A percentile compares a stretch with the other conserved stretches of the same genome.
These are phyloP conservation scores for Eudemis profundana DNA, from an alignment of 2,888 invertebrate genomes.

Conservation along the genomic window DNA sequence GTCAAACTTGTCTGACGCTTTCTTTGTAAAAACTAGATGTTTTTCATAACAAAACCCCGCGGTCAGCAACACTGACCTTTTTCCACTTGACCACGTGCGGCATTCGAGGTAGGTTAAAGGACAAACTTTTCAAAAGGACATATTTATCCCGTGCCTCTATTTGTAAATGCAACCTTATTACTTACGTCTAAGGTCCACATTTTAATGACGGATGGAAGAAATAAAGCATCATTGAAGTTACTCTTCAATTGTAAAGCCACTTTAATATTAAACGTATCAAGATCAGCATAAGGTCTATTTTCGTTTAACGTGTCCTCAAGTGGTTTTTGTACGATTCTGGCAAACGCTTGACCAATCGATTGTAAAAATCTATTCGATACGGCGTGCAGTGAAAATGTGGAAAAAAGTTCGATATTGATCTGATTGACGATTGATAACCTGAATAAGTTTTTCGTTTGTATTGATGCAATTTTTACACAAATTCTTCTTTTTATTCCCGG, in stretches of 20 bases:
- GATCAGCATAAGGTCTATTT: background rate
- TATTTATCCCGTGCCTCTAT: background rate
- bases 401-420: constrained; percentile 31
- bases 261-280: background rate
- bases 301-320: background rate
- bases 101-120: constrained; percentile 12
- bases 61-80: constrained; percentile 12
- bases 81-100: constrained; percentile 16
- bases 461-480: background rate
- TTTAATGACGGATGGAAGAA: background rate
- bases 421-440: constrained; percentile 10
- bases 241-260: background rate
- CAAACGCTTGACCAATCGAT: constrained; percentile 23
- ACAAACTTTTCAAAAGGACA: background rate
- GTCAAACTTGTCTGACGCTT: background rate
- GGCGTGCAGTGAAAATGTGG: constrained; percentile 3
- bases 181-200: background rate
- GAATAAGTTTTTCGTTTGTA: constrained; percentile 3
- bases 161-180: background rate
- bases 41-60: constrained; percentile 13
- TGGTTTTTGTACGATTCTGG: constrained; percentile 21
- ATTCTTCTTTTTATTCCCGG: too few species aligned
- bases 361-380: constrained; percentile 12
- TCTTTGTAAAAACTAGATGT: constrained; percentile 18
- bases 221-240: background rate